A percentile compares a stretch with the other conserved stretches of the same genome.
phyloP scores from a whole-genome alignment of 2,113 vertebrate genomes.

The Poecile atricapillus region DNA sequence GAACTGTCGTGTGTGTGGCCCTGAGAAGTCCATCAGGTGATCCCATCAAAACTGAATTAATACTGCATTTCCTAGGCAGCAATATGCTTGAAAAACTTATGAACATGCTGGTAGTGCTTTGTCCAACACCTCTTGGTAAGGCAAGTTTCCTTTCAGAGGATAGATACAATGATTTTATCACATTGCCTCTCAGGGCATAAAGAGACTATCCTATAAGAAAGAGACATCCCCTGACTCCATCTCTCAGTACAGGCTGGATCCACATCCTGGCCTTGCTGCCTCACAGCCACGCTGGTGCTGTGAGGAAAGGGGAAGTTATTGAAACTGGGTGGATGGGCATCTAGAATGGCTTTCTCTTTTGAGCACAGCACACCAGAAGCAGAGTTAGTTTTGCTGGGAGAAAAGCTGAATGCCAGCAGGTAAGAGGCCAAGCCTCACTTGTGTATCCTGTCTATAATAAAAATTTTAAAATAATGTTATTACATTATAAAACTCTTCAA shows the following conservation, averaged over 20 bases:
- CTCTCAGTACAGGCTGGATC: not conserved
- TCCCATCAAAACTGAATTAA: not conserved
- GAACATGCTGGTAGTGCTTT: not conserved
- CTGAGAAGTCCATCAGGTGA: not conserved
- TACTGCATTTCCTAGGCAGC: not conserved
- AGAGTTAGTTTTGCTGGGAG: not conserved
- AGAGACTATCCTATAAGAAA: not conserved
- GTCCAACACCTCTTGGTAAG: not conserved
- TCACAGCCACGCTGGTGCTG: accelerated
- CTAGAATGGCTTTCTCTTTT: not conserved
- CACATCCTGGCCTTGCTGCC: not conserved
- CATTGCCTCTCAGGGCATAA: not conserved
- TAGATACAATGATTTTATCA: accelerated
- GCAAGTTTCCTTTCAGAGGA: not conserved
- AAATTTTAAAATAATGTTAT: not conserved
- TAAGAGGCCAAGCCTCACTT: accelerated
- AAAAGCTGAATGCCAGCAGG: not conserved
- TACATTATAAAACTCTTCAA: not conserved
- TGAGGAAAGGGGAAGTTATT: not conserved
- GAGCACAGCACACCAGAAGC: not conserved
- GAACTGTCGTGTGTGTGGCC: accelerated
- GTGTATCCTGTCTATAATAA: not conserved
- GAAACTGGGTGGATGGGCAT: not conserved
- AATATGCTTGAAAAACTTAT: not conserved
- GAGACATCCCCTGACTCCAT: not conserved